Percentiles rank a stretch among this genome's conserved stretches.
Evolutionary conservation across 2,113 vertebrate genomes (phyloP).

Genomic region (Carollia perspicillata): DNA sequence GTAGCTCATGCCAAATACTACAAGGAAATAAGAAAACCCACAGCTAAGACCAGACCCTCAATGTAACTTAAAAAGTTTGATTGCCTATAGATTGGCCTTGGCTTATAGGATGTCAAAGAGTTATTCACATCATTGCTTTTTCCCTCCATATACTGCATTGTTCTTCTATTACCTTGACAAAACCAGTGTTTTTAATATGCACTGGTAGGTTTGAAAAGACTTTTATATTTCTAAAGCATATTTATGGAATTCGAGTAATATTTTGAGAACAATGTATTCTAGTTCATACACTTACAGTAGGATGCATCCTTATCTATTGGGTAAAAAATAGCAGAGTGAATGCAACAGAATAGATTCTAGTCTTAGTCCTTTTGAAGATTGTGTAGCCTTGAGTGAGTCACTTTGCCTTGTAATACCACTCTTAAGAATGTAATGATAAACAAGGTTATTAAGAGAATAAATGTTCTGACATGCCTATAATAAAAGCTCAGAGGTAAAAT

Average conservation of each 20-base stretch:
- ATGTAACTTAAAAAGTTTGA: not conserved
- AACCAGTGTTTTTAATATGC: not conserved
- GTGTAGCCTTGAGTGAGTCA: not conserved
- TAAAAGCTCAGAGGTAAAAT: not conserved
- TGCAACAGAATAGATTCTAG: not conserved
- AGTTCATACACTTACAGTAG: not conserved
- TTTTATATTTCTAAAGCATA: not conserved
- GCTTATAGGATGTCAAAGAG: not conserved
- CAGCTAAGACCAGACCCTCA: not conserved
- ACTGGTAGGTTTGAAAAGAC: conserved; percentile 19
- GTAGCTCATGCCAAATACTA: not conserved
- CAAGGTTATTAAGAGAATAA: not conserved
- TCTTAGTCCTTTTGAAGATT: not conserved
- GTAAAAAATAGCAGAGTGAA: conserved; percentile 10
- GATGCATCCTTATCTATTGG: not conserved
- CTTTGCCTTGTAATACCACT: not conserved
- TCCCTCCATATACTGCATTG: not conserved
- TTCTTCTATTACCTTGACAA: conserved; percentile 41
- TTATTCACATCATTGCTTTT: not conserved
- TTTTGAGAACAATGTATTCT: not conserved
- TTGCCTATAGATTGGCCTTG: not conserved
- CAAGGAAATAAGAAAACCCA: not conserved
- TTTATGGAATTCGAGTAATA: not conserved
- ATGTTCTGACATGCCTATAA: not conserved
- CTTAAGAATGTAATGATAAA: not conserved